Base-by-base conservation (phyloP, 2,113 vertebrate species). In the Channa argus region DNA sequence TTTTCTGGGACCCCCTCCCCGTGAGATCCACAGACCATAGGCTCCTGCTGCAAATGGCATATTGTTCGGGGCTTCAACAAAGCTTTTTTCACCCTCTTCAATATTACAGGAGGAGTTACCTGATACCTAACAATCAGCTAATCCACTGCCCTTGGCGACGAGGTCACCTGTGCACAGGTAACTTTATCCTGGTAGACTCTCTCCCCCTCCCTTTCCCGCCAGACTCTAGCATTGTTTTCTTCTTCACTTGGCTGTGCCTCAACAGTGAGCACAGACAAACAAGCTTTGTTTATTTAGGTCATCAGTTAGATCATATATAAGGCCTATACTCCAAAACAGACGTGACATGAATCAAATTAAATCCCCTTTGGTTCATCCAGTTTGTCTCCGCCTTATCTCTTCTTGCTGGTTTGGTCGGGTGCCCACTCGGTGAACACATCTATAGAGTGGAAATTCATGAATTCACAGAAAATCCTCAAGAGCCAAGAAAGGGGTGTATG, bases 111-210 rank as follows among this genome's bases (percentile, higher is more conserved):
- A 94, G 94, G 91, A 86, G 93, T 89, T 76, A 95, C 92, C 88
- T 64, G 94, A 95, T 95, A 95, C 94, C 94, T 84, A 90, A 93
- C 92, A 95, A 95, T 95, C 94, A 94, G 89, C 91, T 95, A 94
- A 94, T 95, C 94, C 94, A 90, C 90, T 94, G 94, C 93, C 93
- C 91, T 91, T 93, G 92, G 94, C 92, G 84, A 94, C 92, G 83
- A 91, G 93, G 93, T 95, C 93, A 95, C 93, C 94, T 93, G 92
- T 92, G 90, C 92, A 79, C 93, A 94, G 93, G 94, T 95, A 95
- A 95, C 93, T 88, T 90, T 93, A 94, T 91, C 91, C 90, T 44
- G 36, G 73, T 83, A 79, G 85, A 90, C 86, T 86, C 83, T 82
- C 81, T 91, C 88, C 79, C 89, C 79, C 92, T 90, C 90, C 84